phyloP scores from a whole-genome alignment of 2,888 invertebrate species.

The Andrena hattorfiana region DNA sequence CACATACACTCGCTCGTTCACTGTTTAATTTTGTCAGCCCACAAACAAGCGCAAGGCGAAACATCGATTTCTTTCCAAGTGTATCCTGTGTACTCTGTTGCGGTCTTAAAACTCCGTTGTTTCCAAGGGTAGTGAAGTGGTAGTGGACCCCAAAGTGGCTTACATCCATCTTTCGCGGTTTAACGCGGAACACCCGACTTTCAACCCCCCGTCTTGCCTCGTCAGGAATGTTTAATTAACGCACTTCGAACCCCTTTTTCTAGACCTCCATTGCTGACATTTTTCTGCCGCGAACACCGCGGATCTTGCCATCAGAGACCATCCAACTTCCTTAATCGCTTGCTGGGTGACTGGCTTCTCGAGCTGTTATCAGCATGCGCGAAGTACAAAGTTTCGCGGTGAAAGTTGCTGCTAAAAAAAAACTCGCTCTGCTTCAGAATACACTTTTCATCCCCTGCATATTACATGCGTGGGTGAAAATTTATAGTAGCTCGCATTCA shows the following conservation, averaged over 20 bases:
- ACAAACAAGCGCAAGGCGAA: background rate
- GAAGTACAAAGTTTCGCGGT: constrained; percentile 58
- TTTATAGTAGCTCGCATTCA: background rate
- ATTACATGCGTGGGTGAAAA: background rate
- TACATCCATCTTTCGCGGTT: constrained; percentile 61
- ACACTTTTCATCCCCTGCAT: background rate
- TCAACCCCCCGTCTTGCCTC: constrained; percentile 46
- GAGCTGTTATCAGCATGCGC: constrained; percentile 61
- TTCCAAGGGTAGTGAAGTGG: constrained; percentile 18
- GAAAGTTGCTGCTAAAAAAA: constrained; percentile 20
- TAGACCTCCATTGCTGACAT: constrained; percentile 66
- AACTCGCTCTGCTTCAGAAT: background rate
- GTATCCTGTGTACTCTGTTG: background rate
- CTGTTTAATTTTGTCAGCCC: background rate
- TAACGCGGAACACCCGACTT: constrained; percentile 39
- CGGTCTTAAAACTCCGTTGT: constrained; percentile 47
- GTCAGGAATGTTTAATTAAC: constrained; percentile 73
- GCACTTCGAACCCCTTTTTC: constrained; percentile 66
- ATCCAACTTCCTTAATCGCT: constrained; percentile 71
- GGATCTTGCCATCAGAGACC: constrained; percentile 55
- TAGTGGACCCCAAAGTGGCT: constrained; percentile 46
- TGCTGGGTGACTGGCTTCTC: constrained; percentile 52
- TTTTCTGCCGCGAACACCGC: constrained; percentile 64
- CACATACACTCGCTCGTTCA: background rate
- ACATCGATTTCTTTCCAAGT: background rate